Evolutionary conservation across 2,797 vertebrate species (phyloP).

Genomic region (Sebastes paucispinis): DNA sequence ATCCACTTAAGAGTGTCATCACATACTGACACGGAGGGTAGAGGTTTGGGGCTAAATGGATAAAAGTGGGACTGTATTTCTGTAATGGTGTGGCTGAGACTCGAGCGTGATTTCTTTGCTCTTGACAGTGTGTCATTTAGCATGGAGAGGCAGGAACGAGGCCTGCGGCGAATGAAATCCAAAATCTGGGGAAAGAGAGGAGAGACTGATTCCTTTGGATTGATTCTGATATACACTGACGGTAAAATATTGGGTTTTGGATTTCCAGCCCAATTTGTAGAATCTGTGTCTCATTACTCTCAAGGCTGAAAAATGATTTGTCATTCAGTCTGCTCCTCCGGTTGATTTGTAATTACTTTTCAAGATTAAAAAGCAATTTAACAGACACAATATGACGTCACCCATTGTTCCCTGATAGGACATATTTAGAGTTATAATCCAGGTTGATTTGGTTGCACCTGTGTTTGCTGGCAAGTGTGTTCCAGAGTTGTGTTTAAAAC

Average conservation of each 20-base stretch:
- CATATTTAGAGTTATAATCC: not conserved
- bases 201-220: not conserved
- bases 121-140: not conserved
- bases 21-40: not conserved
- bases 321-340: not conserved
- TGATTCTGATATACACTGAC: not conserved
- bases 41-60: not conserved
- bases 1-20: not conserved
- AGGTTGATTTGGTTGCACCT: not conserved
- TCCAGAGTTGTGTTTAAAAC: not conserved
- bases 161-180: conserved; percentile 8
- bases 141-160: not conserved
- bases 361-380: not conserved
- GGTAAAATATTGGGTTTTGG: not conserved
- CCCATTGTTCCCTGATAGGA: not conserved
- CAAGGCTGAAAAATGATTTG: not conserved
- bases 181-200: not conserved
- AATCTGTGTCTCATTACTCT: not conserved
- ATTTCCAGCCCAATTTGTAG: not conserved
- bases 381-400: not conserved
- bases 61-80: not conserved
- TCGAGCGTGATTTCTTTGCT: not conserved
- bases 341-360: not conserved
- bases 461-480: not conserved
- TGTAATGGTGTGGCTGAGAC: not conserved